Base-by-base conservation (phyloP, 2,797 vertebrate species). In the Percopsis omiscomaycus region DNA sequence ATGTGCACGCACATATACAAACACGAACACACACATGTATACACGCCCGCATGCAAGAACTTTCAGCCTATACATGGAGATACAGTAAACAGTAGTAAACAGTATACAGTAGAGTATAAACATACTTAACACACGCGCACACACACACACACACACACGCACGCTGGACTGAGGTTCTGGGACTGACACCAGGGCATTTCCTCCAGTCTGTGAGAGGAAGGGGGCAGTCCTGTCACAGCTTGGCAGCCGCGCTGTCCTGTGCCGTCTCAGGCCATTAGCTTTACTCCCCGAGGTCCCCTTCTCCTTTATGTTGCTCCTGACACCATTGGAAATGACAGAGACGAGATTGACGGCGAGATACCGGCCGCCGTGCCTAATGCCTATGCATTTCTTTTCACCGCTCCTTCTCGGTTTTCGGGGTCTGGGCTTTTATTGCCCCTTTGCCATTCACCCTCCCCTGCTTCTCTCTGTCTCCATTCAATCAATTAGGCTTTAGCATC, bases 111-210 rank as follows among this genome's bases (percentile, higher is more conserved):
- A n/a, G 16, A n/a, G 16, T 16, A 22, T 16, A 52, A n/a, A 52
- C 50, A 52, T n/a, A 52, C 32, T 5, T 8, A 22, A 37, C 32
- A 37, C 32, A 37, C 3, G 6, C 32, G 6, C n/a, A n/a, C n/a
- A n/a, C n/a, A n/a, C 32, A 37, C 32, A 51, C 44, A 47, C 45
- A 68, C 32, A 55, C 29, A 49, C 49, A 53, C 16, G 32, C 58
- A 55, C 58, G 69, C 63, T 64, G 51, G 45, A 66, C 2, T 62
- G 61, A 74, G 53, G 71, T 66, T 71, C 76, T 81, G 67, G 61
- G 78, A 68, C 67, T 67, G 49, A 52, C 69, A 69, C 64, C 0
- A 62, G 70, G 66, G 37, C 79, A 82, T 83, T 87, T 82, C 73
- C 77, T 82, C 68, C 64, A 74, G 52, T 22, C 75, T 75, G 64